phyloP scores from a whole-genome alignment of 2,888 invertebrate species.

The Alloplasta piceator region DNA sequence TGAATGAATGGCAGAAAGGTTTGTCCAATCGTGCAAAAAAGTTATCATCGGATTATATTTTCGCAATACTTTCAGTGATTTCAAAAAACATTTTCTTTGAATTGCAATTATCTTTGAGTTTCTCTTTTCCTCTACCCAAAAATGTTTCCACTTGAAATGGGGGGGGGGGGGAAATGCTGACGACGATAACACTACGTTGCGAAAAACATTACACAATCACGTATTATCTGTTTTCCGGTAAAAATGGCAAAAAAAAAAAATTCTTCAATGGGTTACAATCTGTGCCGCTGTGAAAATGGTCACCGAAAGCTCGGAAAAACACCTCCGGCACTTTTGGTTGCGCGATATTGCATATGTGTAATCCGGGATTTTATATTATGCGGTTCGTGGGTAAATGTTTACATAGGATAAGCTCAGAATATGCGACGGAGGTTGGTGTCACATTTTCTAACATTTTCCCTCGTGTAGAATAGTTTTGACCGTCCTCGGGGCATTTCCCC shows the following conservation, averaged over 20 bases:
- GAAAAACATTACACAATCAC: background rate
- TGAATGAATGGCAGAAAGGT: no score
- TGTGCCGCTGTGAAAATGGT: conserved; percentile 10
- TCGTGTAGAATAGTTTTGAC: background rate
- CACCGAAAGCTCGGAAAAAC: background rate
- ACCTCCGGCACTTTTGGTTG: conserved; percentile 11
- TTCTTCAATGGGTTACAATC: background rate
- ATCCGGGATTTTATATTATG: conserved; percentile 41
- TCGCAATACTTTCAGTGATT: no score
- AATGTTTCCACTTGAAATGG: no score
- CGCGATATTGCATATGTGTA: conserved; percentile 26
- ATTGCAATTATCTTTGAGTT: no score
- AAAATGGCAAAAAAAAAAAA: conserved; percentile 4
- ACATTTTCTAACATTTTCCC: conserved; percentile 21
- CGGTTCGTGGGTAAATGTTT: conserved; percentile 7
- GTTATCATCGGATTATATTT: no score
- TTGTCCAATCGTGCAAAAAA: no score
- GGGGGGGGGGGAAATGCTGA: no score
- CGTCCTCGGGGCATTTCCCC: conserved; percentile 7
- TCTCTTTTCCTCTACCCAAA: no score
- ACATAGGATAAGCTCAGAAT: conserved; percentile 34
- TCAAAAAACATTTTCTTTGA: no score
- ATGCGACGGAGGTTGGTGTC: conserved; percentile 32
- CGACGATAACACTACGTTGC: no score
- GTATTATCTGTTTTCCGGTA: background rate